phyloP scores from a whole-genome alignment of 2,113 vertebrate species.

The Mustela lutreola region DNA sequence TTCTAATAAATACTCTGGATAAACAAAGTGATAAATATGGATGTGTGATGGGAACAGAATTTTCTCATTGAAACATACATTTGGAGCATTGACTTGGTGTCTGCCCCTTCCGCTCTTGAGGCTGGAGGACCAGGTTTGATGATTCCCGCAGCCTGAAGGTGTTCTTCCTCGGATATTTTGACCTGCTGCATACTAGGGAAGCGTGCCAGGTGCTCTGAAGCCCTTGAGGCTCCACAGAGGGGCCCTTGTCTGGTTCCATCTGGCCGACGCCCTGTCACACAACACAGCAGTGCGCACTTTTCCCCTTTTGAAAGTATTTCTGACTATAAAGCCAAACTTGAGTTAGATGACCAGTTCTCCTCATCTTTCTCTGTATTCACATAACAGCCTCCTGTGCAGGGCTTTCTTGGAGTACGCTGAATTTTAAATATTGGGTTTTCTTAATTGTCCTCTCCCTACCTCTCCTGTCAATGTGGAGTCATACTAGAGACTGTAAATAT shows the following conservation, averaged over 20 bases:
- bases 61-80: not conserved
- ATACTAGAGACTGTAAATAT: not conserved
- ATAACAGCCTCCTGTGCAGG: not conserved
- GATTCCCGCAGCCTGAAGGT: no score
- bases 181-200: not conserved
- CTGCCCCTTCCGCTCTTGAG: not conserved
- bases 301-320: constrained; percentile 52
- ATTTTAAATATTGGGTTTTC: constrained; percentile 43
- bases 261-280: constrained; percentile 11
- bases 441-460: not conserved
- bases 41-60: not conserved
- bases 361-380: not conserved
- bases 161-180: not conserved
- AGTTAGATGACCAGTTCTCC: not conserved
- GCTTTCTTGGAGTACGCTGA: not conserved
- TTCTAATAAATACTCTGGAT: not conserved
- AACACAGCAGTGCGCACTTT: not conserved
- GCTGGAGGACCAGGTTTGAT: not conserved
- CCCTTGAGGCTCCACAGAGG: not conserved
- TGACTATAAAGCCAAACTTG: not conserved
- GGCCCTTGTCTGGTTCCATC: not conserved
- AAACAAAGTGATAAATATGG: not conserved
- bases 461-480: not conserved
- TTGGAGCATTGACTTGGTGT: not conserved
- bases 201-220: not conserved